Base-by-base conservation (phyloP, 1,140 invertebrate genomes). In the Whitmania pigra region DNA sequence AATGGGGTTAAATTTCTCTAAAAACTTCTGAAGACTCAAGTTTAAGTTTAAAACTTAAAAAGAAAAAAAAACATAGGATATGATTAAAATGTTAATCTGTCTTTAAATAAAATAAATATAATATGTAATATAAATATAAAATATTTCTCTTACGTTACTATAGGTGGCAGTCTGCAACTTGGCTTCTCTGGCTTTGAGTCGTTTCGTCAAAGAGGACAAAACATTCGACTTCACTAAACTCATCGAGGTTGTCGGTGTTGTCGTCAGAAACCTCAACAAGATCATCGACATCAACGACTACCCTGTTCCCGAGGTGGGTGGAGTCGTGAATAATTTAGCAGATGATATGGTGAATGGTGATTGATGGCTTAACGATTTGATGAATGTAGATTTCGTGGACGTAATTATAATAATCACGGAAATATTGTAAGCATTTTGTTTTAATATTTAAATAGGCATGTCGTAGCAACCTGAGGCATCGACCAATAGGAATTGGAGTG, bases 271-370 rank as follows among this genome's bases (percentile, higher is more conserved):
- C 84, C 84, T 99, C 54, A 97, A 99, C 82, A 96, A 92, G 84
- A 91, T 99, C 53, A 99, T 99, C 73, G 94, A 99, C 78, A 86
- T 96, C 7, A 99, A 97, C 82, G 95, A 87, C 80, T 99, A 99
- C 82, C 96, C 97, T 0, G 85, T 99, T n/a, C 86, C 87, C 36
- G 92, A 97, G 85, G 90, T 92, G 63, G 86, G 76, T 60, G 29
- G 53, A 55, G 3, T 63, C 11, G 15, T n/a, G 43, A 49, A 49
- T 49, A 49, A 49, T 49, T 49, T 49, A 49, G 29, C 57, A 63
- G 11, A 36, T 36, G 6, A 36, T 36, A 36, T 36, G 6, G 31
- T 36, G 2, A 36, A 36, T 36, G 31, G n/a, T n/a, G 31, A 36
- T 36, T 6, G 31, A 36, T 6, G 31, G 31, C 31, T 36, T 36